Conservation (phyloP, 2,113 vertebrate species). For the Numenius arquata region DNA sequence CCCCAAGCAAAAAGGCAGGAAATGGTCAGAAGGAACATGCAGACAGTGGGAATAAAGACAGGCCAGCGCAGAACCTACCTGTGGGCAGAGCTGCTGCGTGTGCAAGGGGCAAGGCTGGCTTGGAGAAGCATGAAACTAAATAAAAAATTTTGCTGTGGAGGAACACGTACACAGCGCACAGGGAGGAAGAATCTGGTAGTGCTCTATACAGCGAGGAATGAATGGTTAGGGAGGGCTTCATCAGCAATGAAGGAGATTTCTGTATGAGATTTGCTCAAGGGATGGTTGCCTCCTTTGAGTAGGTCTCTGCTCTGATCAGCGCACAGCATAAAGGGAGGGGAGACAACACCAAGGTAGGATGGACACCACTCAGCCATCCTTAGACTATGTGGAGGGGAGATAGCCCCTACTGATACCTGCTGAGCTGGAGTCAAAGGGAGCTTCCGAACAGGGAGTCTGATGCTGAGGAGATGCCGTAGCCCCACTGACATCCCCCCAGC, state of each 20-base stretch:
- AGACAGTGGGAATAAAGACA: neutral
- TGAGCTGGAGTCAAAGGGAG: neutral
- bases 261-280: neutral
- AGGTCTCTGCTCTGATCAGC: neutral
- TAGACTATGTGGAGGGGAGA: fast-evolving
- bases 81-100: fast-evolving
- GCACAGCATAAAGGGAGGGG: neutral
- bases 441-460: neutral
- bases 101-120: neutral
- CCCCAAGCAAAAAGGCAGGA: neutral
- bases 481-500: neutral
- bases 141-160: neutral
- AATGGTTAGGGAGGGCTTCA: neutral
- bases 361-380: neutral
- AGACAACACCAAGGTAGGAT: fast-evolving
- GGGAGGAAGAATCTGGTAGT: neutral
- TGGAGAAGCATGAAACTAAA: neutral
- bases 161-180: neutral
- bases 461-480: neutral
- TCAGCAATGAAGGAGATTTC: neutral
- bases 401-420: neutral
- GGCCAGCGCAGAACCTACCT: neutral
- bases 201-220: neutral
- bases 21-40: fast-evolving
- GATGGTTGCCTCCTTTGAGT: neutral